Evolutionary conservation across 2,888 invertebrate genomes (phyloP), one percentile per base, ranked within the genome.

Genomic region (Caenorhabditis afra): DNA sequence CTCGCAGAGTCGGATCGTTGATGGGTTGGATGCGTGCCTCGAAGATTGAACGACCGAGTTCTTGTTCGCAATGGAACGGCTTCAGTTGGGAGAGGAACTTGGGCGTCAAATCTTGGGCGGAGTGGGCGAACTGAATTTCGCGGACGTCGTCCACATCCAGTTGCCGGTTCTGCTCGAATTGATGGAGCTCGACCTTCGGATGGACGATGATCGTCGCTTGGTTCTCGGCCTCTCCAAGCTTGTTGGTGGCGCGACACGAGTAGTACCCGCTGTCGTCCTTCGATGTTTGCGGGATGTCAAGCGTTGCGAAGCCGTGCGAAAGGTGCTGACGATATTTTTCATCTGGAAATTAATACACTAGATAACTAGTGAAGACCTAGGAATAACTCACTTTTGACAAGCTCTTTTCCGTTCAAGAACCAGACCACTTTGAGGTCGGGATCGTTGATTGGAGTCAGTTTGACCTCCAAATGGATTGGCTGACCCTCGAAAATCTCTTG

Each of bases 221-320:
- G 92, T 96, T 96, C 90, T 97, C 95, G 50, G 97, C 96, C 92
- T 97, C 96, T 77, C 99, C 98, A 89, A 95, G 96, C 90, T 95
- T 95, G 92, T 97, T 97, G 88, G 94, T 94, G 52, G 96, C 96
- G 78, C 94, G 95, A 92, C 96, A 96, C 1, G 95, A 95, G 91
- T 96, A 97, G 92, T 96, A 96, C 85, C 96, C 96, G 39, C 96
- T 96, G 91, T 97, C 96, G 53, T 96, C 82, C 57, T 81, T 77
- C 12, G 74, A 68, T 14, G 84, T 82, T 23, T 86, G 81, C 14
- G 78, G 92, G 58, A 99, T 93, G 91, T 98, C 97, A 62, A 99
- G 92, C 8, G 97, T 96, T 18, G 97, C 97, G 90, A 97, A 98
- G 76, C 97, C 97, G 91, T 97, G 96, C 91, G 97, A 96, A 87